A percentile compares a stretch with the other conserved stretches of the same genome.
Evolutionary conservation across 2,888 invertebrate genomes (phyloP).

Genomic region (Drepanosiphum platanoidis): DNA sequence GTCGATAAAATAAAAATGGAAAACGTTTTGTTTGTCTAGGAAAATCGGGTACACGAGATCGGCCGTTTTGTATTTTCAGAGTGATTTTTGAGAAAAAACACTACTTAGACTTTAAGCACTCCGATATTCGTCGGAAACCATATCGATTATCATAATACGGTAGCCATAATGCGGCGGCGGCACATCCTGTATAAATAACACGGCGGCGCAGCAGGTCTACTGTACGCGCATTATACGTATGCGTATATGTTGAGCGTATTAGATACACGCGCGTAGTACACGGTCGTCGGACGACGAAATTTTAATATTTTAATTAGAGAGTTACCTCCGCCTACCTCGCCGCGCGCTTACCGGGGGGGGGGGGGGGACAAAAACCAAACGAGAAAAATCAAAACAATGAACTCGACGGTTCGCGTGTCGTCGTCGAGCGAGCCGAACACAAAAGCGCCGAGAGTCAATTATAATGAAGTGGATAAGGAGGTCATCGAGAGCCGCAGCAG

Average conservation of each 20-base stretch:
- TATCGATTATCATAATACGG: no score
- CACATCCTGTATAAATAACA: no score
- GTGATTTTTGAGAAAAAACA: no score
- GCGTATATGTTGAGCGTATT: no score
- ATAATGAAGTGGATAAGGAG: slow-evolving; percentile 59
- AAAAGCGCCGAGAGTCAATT: slow-evolving; percentile 60
- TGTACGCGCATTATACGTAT: not conserved
- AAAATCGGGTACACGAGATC: no score
- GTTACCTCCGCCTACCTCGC: not conserved
- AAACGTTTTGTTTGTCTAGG: no score
- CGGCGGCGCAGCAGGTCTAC: no score
- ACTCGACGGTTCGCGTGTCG: slow-evolving; percentile 49
- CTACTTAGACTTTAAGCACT: no score
- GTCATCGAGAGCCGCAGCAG: slow-evolving; percentile 43
- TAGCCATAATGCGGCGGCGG: not conserved
- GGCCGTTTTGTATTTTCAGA: no score
- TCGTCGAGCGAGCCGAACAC: slow-evolving; percentile 49
- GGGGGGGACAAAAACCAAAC: not conserved
- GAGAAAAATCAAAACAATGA: slow-evolving; percentile 56
- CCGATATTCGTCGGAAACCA: no score
- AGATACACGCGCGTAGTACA: no score
- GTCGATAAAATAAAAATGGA: no score
- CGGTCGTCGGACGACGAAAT: slow-evolving; percentile 13
- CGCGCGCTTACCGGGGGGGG: not conserved
- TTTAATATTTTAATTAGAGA: slow-evolving; percentile 47